Evolutionary conservation across 1,140 invertebrate species (phyloP).

Genomic region (Aphidius ervi): DNA sequence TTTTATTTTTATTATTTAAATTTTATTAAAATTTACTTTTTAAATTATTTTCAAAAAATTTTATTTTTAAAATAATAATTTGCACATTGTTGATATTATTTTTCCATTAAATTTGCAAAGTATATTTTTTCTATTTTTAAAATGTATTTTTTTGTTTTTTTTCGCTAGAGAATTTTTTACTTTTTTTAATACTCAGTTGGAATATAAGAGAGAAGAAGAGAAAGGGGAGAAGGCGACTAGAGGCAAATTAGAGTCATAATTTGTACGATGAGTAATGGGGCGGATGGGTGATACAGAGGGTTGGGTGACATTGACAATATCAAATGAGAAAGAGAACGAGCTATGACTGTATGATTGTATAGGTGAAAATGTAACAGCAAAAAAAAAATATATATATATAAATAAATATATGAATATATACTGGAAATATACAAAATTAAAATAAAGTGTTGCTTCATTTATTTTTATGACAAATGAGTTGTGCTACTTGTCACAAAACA

Average conservation of each 20-base stretch:
- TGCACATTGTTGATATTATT: too few species aligned
- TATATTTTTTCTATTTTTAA: background rate
- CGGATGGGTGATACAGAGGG: constrained; percentile 13
- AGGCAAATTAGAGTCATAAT: constrained; percentile 23
- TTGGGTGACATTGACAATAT: constrained; percentile 20
- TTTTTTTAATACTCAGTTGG: background rate
- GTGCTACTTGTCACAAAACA: constrained; percentile 11
- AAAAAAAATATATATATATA: background rate
- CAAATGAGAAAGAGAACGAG: constrained; percentile 20
- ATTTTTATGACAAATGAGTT: constrained; percentile 17
- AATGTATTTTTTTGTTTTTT: constrained; percentile 2
- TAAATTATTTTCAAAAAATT: too few species aligned
- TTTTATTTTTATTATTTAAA: too few species aligned
- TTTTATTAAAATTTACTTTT: too few species aligned
- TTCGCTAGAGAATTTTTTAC: background rate
- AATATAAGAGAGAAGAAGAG: constrained; percentile 5
- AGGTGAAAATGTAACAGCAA: background rate
- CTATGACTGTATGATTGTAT: background rate
- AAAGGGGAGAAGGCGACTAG: background rate
- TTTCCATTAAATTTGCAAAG: too few species aligned
- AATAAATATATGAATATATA: background rate
- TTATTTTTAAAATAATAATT: too few species aligned
- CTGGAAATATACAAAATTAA: background rate
- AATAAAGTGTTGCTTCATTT: constrained; percentile 23
- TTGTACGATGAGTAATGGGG: constrained; percentile 21